Evolutionary conservation across 2,888 invertebrate genomes (phyloP).

Genomic region (Erpobdella octoculata): DNA sequence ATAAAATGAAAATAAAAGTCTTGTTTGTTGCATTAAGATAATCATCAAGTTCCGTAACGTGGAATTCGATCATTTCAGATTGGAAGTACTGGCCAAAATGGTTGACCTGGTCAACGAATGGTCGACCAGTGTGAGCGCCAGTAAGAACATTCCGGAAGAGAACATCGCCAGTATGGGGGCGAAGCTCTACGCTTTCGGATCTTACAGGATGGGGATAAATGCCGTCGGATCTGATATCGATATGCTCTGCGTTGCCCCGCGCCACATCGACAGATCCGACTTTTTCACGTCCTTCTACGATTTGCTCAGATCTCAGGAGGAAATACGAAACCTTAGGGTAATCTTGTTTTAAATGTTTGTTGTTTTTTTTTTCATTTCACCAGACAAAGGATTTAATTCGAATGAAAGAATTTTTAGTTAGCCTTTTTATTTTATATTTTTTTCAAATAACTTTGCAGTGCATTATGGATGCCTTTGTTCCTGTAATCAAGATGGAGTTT

Average conservation of each 20-base stretch:
- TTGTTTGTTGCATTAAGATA: too few species aligned
- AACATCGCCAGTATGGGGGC: slow-evolving; percentile 84
- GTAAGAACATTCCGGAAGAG: slow-evolving; percentile 78
- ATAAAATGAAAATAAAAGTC: too few species aligned
- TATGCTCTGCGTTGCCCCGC: slow-evolving; percentile 90
- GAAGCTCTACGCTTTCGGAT: slow-evolving; percentile 98
- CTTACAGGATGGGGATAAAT: slow-evolving; percentile 81
- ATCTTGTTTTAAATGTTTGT: too few species aligned
- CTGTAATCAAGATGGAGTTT: slow-evolving; percentile 97
- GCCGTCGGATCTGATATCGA: slow-evolving; percentile 96
- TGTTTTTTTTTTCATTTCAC: slow-evolving; percentile 55
- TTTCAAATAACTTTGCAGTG: too few species aligned
- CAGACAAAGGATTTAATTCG: not conserved
- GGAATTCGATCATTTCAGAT: too few species aligned
- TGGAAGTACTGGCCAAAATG: not conserved
- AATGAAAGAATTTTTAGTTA: not conserved
- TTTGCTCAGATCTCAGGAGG: slow-evolving; percentile 72
- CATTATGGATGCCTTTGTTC: slow-evolving; percentile 97
- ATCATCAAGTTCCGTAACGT: too few species aligned
- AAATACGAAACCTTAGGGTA: slow-evolving; percentile 74
- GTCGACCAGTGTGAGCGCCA: not conserved
- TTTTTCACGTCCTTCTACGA: slow-evolving; percentile 94
- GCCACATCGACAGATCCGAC: slow-evolving; percentile 84
- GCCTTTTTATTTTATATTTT: too few species aligned
- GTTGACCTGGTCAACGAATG: slow-evolving; percentile 3